Conservation (phyloP, 2,888 invertebrate species). For the Lagria hirta region DNA sequence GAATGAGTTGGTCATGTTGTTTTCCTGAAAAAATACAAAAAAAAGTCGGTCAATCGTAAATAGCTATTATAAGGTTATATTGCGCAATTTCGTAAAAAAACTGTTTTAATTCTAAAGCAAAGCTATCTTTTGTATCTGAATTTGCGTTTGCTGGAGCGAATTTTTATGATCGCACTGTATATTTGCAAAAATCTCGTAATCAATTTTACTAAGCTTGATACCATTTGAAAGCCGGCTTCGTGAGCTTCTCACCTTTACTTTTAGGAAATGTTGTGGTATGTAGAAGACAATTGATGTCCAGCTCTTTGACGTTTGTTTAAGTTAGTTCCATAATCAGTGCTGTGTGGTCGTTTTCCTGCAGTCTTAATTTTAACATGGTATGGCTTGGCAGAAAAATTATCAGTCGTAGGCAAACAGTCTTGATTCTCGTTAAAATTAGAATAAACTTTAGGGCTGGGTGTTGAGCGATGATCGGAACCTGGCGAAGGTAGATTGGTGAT, state of each 20-base stretch:
- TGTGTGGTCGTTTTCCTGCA: conserved; percentile 42
- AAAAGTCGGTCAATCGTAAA: not conserved
- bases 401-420: conserved; percentile 44
- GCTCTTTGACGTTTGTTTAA: conserved; percentile 41
- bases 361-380: conserved; percentile 40
- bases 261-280: conserved; percentile 27
- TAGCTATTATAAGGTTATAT: not conserved
- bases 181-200: not conserved
- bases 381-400: conserved; percentile 33
- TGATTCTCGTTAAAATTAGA: conserved; percentile 40
- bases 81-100: not conserved
- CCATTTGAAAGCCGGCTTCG: too few species aligned
- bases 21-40: conserved; percentile 25
- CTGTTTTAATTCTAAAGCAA: not conserved
- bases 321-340: conserved; percentile 38
- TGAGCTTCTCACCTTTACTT: conserved; percentile 27
- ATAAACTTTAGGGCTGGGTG: conserved; percentile 30
- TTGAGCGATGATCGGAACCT: conserved; percentile 39
- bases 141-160: not conserved
- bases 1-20: conserved; percentile 23
- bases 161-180: conserved; percentile 1
- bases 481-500: conserved; percentile 59
- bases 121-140: not conserved
- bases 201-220: too few species aligned
- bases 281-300: conserved; percentile 30